A percentile compares a stretch with the other conserved stretches of the same genome.
Conservation (phyloP, 2,797 vertebrate species). For the Clarias laeviceps region DNA sequence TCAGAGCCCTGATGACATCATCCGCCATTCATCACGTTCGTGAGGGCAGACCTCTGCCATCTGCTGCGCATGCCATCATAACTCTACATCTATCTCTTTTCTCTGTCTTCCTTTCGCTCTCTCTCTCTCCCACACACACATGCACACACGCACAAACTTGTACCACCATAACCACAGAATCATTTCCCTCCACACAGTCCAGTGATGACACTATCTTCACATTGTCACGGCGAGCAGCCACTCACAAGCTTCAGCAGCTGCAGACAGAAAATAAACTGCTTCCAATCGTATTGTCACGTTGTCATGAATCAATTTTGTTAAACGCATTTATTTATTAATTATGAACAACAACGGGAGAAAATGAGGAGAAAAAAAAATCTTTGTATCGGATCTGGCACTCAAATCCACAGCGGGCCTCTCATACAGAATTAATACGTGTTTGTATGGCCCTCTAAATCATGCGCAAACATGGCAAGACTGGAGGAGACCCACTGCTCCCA, state of each 20-base stretch:
- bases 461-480: constrained; percentile 96
- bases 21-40: constrained; percentile 90
- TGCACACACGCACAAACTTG: constrained; percentile 49
- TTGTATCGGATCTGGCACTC: constrained; percentile 35
- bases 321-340: constrained; percentile 44
- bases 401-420: constrained; percentile 71
- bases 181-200: constrained; percentile 76
- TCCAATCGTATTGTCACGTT: constrained; percentile 19
- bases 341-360: neutral
- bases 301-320: constrained; percentile 21
- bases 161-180: constrained; percentile 54
- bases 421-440: constrained; percentile 94
- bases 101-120: constrained; percentile 43
- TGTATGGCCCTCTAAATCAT: constrained; percentile 95
- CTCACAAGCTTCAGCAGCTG: constrained; percentile 46
- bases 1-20: constrained; percentile 96
- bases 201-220: constrained; percentile 78
- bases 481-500: constrained; percentile 90
- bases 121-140: constrained; percentile 43
- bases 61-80: constrained; percentile 79
- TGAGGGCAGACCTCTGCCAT: constrained; percentile 87
- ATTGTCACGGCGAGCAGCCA: constrained; percentile 69
- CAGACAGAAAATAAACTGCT: neutral
- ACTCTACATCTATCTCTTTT: constrained; percentile 52
- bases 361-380: constrained; percentile 19